Base-by-base conservation (phyloP, 2,113 vertebrate species). In the Menidia beryllina region DNA sequence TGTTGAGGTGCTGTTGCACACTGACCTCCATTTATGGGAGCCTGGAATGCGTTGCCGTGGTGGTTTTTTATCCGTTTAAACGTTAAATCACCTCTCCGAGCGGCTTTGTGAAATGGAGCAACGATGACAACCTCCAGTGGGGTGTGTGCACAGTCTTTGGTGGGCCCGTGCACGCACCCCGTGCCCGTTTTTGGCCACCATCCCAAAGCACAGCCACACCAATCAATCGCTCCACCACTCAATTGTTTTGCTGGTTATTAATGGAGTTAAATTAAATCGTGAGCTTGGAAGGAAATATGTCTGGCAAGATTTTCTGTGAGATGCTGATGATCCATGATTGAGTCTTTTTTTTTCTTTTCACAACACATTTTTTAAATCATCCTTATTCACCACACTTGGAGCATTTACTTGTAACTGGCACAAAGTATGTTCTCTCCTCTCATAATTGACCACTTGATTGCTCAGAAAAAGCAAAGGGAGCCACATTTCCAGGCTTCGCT, bases 191-290 rank as follows among this genome's bases (percentile, higher is more conserved):
- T 41, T 59, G 54, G 27, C 23, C 13, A 3, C 24, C 30, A 61
- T 17, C 57, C 50, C 69, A 30, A 36, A 56, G 58, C 39, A n/a
- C 14, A 43, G 24, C 78, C 39, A 51, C 51, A 58, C 11, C 30
- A 39, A 51, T 27, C 45, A 27, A 56, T 75, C 61, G 47, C 45
- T 41, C 39, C 59, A 41, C 34, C 48, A n/a, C 52, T 69, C 73
- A 25, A 26, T 66, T 56, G 53, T 43, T 51, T 38, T 55, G 51
- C 48, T 50, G 49, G 27, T 60, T 26, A 30, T 20, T 38, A 25
- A 54, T 25, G 36, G 38, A 19, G 43, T 49, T 66, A 10, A 20
- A 57, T 78, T 53, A 9, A 48, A 58, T 57, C 23, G 34, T 45
- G 21, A 47, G 14, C 55, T 58, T 12, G 1, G 38, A 50, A 25